These are phyloP conservation scores for Fregetta grallaria DNA, from an alignment of 2,113 vertebrate species.

Conservation along the genomic window DNA sequence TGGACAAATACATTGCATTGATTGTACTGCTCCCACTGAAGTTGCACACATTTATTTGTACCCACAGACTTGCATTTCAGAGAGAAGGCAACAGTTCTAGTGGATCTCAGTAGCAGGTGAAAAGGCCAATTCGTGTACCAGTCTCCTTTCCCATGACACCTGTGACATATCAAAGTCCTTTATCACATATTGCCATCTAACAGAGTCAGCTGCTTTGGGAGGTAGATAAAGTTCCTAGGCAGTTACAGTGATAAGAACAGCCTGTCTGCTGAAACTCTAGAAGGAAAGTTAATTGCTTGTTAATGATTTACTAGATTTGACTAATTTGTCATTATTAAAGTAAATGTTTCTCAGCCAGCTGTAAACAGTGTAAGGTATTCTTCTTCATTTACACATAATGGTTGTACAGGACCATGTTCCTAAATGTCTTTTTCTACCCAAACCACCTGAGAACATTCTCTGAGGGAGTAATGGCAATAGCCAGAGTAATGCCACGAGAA, in stretches of 20 bases:
- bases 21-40: not conserved
- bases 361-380: slow-evolving; percentile 2
- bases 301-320: slow-evolving; percentile 62
- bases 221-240: not conserved
- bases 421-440: slow-evolving; percentile 3
- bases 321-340: slow-evolving; percentile 59
- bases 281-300: slow-evolving; percentile 36
- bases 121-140: not conserved
- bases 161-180: not conserved
- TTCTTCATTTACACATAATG: not conserved
- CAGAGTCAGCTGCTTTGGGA: not conserved
- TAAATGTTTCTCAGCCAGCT: slow-evolving; percentile 28
- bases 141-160: not conserved
- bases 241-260: not conserved
- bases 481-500: not conserved
- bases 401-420: not conserved
- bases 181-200: not conserved
- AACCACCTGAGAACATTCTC: not conserved
- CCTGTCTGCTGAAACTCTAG: slow-evolving; percentile 12
- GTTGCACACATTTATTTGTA: not conserved
- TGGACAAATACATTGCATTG: not conserved
- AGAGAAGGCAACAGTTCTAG: not conserved
- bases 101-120: not conserved
- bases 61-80: not conserved
- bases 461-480: not conserved